phyloP scores from a whole-genome alignment of 2,888 invertebrate genomes.

The Plusia festucae region DNA sequence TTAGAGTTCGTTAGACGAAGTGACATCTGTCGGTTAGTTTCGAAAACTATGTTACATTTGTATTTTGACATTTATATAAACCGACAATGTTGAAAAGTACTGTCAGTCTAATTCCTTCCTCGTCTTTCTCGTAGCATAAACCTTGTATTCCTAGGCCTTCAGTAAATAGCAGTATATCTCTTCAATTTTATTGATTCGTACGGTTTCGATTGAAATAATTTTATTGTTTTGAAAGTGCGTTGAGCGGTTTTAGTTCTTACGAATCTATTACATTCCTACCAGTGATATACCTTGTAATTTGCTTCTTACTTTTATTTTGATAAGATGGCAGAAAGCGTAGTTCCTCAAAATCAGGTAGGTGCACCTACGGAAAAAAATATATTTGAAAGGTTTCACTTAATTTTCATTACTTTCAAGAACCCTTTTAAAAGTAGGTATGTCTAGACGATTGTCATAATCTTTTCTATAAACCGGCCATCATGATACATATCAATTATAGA shows the following conservation, averaged over 20 bases:
- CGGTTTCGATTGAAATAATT: slow-evolving; percentile 38
- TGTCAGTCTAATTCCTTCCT: slow-evolving; percentile 3
- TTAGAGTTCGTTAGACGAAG: background rate
- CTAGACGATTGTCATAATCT: background rate
- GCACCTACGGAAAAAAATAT: background rate
- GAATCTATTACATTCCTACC: slow-evolving; percentile 17
- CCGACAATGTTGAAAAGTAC: slow-evolving; percentile 14
- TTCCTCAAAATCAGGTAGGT: slow-evolving; percentile 66
- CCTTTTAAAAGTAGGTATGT: too few species aligned
- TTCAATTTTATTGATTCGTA: slow-evolving; percentile 16
- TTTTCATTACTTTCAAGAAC: background rate
- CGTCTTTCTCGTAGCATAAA: slow-evolving; percentile 14
- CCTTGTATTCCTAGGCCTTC: background rate
- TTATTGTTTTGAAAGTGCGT: slow-evolving; percentile 48
- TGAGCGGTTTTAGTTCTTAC: slow-evolving; percentile 25
- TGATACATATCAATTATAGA: background rate
- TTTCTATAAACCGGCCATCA: background rate
- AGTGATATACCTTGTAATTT: slow-evolving; percentile 12
- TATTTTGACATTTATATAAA: slow-evolving; percentile 25
- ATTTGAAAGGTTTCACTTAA: background rate
- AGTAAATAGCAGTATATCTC: slow-evolving; percentile 12
- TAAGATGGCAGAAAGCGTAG: slow-evolving; percentile 61
- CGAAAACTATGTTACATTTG: background rate
- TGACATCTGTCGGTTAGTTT: background rate
- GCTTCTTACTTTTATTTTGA: background rate